These are phyloP conservation scores for Hylomyscus alleni DNA, from an alignment of 2,797 vertebrate genomes.

Conservation along the genomic window DNA sequence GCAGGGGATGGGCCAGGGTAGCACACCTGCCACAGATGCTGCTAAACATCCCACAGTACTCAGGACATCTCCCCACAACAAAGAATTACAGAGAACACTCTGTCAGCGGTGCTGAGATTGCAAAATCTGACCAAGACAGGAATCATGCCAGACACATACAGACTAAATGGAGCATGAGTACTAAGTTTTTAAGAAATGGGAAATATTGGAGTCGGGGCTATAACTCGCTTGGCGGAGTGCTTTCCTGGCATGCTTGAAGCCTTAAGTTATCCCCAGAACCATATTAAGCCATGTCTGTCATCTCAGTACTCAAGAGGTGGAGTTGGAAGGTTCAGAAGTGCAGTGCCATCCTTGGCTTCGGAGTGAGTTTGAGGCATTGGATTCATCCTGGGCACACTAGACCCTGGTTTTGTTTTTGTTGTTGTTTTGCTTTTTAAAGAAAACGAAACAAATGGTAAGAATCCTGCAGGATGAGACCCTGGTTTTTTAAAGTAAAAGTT, in stretches of 20 bases:
- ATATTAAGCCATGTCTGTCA: not conserved
- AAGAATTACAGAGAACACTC: not conserved
- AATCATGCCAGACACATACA: not conserved
- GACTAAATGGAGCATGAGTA: fast-evolving
- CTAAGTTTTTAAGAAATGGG: not conserved
- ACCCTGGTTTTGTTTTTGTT: not conserved
- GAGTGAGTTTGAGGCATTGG: not conserved
- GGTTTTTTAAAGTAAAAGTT: not conserved
- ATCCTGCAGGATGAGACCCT: not conserved
- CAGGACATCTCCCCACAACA: not conserved
- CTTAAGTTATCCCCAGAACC: not conserved
- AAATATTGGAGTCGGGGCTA: not conserved
- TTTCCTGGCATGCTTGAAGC: not conserved
- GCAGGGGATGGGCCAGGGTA: not conserved
- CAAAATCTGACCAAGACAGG: not conserved
- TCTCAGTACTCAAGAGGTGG: not conserved
- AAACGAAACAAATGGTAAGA: slow-evolving; percentile 31
- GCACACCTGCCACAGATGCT: not conserved
- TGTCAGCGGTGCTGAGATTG: not conserved
- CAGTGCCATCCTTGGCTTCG: not conserved
- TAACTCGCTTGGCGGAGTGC: not conserved
- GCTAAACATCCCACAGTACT: not conserved
- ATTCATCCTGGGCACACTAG: not conserved
- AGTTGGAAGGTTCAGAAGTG: no score
- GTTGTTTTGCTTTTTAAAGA: not conserved